Evolutionary conservation across 1,140 invertebrate genomes (phyloP), one percentile per base, ranked within the genome.

Genomic region (Alviniconcha marisindica): DNA sequence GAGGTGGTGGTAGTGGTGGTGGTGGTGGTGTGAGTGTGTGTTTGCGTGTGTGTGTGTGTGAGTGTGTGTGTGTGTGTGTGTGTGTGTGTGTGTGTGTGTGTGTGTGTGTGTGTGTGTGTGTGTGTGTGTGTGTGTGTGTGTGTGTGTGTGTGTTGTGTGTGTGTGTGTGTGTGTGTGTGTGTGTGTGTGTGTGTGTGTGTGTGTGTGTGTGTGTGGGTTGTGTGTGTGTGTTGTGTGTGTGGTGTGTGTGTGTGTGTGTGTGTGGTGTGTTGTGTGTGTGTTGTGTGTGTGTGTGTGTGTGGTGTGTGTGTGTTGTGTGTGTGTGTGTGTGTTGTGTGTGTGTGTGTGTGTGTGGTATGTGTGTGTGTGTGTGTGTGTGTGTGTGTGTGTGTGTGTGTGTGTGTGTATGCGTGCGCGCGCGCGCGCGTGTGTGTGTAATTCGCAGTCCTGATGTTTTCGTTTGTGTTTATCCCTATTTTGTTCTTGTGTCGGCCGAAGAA

Each of bases 361-460:
- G n/a, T 31, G 60, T 18, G 73, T 31, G 28, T 33, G n/a, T 51
- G 28, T n/a, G 60, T 31, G 28, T n/a, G 28, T 66, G 60, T 36
- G 66, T 14, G 66, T 7, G 15, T 38, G 12, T 33, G 5, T 71
- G 0, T 10, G 21, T 79, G 21, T 51, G 54, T 74, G n/a, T 48
- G 51, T 44, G 51, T 60, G 54, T 51, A 24, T 44, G 76, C 24
- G 51, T 83, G 18, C n/a, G 76, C 24, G 76, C n/a, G 33, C 38
- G 40, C 12, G 33, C 38, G 44, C 15, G 31, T 73, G 73, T 77
- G 40, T 83, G 40, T 48, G 54, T 83, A n/a, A n/a, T n/a, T n/a
- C n/a, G n/a, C n/a, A n/a, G 33, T 77, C 21, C 21, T 77, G 0
- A 38, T 60, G 56, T n/a, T 18, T n/a, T 18, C 56, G 56, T 24